Evolutionary conservation across 2,888 invertebrate species (phyloP), one percentile per base, ranked within the genome.

Genomic region (Mycalesis mineus): DNA sequence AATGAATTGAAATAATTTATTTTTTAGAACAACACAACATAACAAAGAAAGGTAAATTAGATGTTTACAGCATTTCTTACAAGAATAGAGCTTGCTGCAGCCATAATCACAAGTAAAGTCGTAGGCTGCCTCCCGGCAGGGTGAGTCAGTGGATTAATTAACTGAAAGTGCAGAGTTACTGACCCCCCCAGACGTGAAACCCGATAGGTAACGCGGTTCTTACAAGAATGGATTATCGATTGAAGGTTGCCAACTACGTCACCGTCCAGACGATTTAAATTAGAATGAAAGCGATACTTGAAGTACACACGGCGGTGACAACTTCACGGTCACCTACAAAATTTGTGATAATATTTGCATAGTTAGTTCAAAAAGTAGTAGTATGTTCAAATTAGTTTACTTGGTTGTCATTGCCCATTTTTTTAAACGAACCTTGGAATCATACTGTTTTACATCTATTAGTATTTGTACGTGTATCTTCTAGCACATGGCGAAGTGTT

Each of bases 41-140:
- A n/a, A n/a, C n/a, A n/a, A n/a, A n/a, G n/a, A n/a, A n/a, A n/a
- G n/a, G n/a, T n/a, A n/a, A n/a, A n/a, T n/a, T n/a, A n/a, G n/a
- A n/a, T n/a, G n/a, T n/a, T n/a, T n/a, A n/a, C n/a, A n/a, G n/a
- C n/a, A n/a, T n/a, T n/a, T n/a, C n/a, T n/a, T n/a, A n/a, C n/a
- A 17, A 63, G 63, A 68, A 68, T 66, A 68, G 65, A 65, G 48
- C 58, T 53, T 47, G 50, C 42, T 55, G 62, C 56, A 68, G 69
- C 68, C 71, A 69, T 69, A 60, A 65, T 62, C 60, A 51, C 67
- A 68, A 69, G 62, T 65, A 65, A 66, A 55, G 54, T 57, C 48
- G 17, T 54, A 57, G 63, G 50, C 29, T 57, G 47, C 36, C 44
- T 51, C 41, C 29, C 47, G 31, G 36, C 44, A 37, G 44, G 14